Conservation (phyloP, 2,888 invertebrate genomes). For the Tenthredo notha region DNA sequence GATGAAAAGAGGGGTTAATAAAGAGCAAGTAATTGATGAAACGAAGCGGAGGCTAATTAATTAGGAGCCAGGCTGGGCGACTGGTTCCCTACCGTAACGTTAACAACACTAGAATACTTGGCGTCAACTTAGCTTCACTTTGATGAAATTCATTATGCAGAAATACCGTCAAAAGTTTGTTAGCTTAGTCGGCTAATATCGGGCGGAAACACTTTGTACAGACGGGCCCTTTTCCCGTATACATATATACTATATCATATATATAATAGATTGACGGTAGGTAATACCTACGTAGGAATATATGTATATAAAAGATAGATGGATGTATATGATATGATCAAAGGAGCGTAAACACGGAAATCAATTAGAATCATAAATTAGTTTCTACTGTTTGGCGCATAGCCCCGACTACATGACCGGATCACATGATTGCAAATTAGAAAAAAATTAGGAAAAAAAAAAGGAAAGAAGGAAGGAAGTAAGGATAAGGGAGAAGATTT, state of each 20-base stretch:
- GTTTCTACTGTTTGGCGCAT: background rate
- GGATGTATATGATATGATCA: background rate
- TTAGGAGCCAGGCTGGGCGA: slow-evolving; percentile 42
- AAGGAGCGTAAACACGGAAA: background rate
- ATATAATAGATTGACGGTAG: background rate
- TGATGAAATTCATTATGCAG: slow-evolving; percentile 53
- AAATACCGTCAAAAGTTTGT: slow-evolving; percentile 51
- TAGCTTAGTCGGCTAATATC: slow-evolving; percentile 44
- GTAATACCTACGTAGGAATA: background rate
- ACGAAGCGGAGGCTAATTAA: slow-evolving; percentile 52
- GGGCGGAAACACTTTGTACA: slow-evolving; percentile 25
- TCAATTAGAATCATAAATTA: background rate
- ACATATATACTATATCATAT: slow-evolving; percentile 1
- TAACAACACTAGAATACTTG: slow-evolving; percentile 49
- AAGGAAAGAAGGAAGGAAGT: background rate
- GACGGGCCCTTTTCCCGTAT: background rate
- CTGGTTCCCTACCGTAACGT: slow-evolving; percentile 43
- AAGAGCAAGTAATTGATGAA: slow-evolving; percentile 52
- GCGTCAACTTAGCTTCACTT: slow-evolving; percentile 50
- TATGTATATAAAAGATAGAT: background rate
- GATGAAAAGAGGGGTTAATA: slow-evolving; percentile 36
- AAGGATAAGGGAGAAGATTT: background rate
- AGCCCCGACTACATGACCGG: background rate
- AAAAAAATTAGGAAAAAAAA: background rate
- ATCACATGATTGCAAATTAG: background rate